Evolutionary conservation across 1,140 invertebrate species (phyloP).

Genomic region (Brachionus plicatilis): DNA sequence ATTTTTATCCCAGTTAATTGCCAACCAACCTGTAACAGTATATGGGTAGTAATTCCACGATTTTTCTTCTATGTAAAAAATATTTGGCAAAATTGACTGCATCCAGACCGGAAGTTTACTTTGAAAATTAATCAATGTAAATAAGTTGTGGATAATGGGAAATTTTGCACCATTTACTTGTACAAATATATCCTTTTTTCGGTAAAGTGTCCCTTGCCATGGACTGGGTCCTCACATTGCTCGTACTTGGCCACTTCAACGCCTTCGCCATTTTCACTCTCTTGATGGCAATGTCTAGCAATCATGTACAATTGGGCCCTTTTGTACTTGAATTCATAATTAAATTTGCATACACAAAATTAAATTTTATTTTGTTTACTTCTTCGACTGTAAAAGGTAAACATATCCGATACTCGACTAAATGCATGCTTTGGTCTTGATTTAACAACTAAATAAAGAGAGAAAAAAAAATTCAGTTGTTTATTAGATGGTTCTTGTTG

Average conservation of each 20-base stretch:
- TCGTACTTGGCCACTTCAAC: constrained; percentile 81
- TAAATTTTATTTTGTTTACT: constrained; percentile 58
- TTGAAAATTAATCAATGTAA: constrained; percentile 34
- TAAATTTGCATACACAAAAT: constrained; percentile 34
- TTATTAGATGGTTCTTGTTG: constrained; percentile 5
- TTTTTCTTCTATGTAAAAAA: constrained; percentile 88
- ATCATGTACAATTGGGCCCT: constrained; percentile 91
- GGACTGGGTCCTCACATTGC: constrained; percentile 68
- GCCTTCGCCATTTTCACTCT: constrained; percentile 80
- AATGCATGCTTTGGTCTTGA: constrained; percentile 60
- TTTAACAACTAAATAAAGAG: not conserved
- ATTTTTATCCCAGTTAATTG: not conserved
- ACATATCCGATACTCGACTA: constrained; percentile 81
- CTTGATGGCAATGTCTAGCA: constrained; percentile 80
- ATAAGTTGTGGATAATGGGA: constrained; percentile 41
- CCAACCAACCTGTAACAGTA: constrained; percentile 65
- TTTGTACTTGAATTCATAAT: constrained; percentile 64
- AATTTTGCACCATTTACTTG: constrained; percentile 60
- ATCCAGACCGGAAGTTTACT: constrained; percentile 84
- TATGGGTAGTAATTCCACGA: constrained; percentile 91
- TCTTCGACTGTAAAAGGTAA: constrained; percentile 85
- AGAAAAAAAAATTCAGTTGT: not conserved
- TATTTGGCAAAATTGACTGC: constrained; percentile 74
- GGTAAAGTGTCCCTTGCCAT: constrained; percentile 79
- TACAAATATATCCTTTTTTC: constrained; percentile 85